Conservation (phyloP, 2,113 vertebrate genomes). For the Amia ocellicauda region DNA sequence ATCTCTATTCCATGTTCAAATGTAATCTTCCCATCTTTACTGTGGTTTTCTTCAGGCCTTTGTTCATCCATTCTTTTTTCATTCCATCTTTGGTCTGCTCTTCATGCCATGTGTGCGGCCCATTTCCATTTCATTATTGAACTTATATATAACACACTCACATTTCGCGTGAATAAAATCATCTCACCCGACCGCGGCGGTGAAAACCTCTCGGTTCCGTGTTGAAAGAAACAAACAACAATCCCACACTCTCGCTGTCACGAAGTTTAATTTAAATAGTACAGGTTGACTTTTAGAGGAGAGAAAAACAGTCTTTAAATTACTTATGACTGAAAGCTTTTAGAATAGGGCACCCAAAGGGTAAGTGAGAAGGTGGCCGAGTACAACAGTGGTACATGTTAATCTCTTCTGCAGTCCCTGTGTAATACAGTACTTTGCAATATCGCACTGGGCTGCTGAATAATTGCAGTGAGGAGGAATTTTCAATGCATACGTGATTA, state of each 20-base stretch:
- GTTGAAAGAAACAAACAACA: too few species aligned
- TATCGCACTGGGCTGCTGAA: slow-evolving; percentile 54
- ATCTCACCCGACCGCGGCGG: too few species aligned
- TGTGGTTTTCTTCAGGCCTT: too few species aligned
- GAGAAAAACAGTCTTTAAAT: slow-evolving; percentile 29
- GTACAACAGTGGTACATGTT: slow-evolving; percentile 2
- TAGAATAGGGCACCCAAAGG: slow-evolving; percentile 18
- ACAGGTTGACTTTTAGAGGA: slow-evolving; percentile 15
- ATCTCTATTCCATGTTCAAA: too few species aligned
- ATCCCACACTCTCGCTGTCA: background rate
- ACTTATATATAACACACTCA: too few species aligned
- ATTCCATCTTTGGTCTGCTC: too few species aligned
- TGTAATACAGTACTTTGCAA: slow-evolving; percentile 14
- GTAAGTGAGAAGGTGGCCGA: slow-evolving; percentile 14
- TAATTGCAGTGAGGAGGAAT: slow-evolving; percentile 67
- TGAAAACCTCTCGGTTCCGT: too few species aligned
- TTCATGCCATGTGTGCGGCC: too few species aligned
- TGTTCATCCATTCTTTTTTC: too few species aligned
- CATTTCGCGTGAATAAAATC: too few species aligned
- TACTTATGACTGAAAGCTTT: slow-evolving; percentile 40
- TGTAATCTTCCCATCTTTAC: too few species aligned
- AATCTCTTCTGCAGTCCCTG: slow-evolving; percentile 23
- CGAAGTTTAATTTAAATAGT: slow-evolving; percentile 34
- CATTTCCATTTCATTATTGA: too few species aligned
- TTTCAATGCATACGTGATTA: slow-evolving; percentile 73